These are phyloP conservation scores for Equus quagga DNA, from an alignment of 2,113 vertebrate genomes.

Conservation along the genomic window DNA sequence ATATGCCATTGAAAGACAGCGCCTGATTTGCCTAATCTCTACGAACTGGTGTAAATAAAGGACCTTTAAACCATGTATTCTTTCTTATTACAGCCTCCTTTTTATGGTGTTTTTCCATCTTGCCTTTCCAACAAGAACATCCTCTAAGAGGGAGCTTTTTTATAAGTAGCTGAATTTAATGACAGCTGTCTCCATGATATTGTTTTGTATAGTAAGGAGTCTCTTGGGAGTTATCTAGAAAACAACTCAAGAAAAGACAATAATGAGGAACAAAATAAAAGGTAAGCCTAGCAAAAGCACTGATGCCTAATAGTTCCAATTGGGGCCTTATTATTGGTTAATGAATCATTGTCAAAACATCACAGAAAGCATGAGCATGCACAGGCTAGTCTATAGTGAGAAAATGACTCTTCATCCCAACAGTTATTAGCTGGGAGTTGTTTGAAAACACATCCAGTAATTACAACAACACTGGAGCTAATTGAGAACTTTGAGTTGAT, in stretches of 20 bases:
- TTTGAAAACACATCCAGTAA: slow-evolving; percentile 82
- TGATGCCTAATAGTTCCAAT: slow-evolving; percentile 71
- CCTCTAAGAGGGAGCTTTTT: slow-evolving; percentile 44
- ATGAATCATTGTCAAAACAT: slow-evolving; percentile 76
- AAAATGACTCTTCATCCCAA: slow-evolving; percentile 81
- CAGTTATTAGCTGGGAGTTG: slow-evolving; percentile 83
- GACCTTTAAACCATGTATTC: slow-evolving; percentile 16
- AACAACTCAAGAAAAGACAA: slow-evolving; percentile 64
- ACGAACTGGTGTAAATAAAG: slow-evolving; percentile 57
- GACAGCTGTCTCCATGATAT: slow-evolving; percentile 71
- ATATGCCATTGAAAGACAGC: not conserved
- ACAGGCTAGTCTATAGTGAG: slow-evolving; percentile 63
- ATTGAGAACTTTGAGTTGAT: slow-evolving; percentile 84
- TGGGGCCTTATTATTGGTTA: slow-evolving; percentile 75
- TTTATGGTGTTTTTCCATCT: slow-evolving; percentile 47
- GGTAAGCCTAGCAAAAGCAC: slow-evolving; percentile 50
- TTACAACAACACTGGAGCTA: slow-evolving; percentile 80
- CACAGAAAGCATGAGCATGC: slow-evolving; percentile 47
- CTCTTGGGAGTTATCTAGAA: slow-evolving; percentile 75
- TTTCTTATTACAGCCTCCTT: slow-evolving; percentile 7
- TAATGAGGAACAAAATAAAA: slow-evolving; percentile 71
- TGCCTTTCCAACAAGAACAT: slow-evolving; percentile 50
- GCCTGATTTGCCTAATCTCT: not conserved
- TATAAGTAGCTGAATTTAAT: slow-evolving; percentile 75
- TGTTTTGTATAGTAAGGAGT: slow-evolving; percentile 72